These are phyloP conservation scores for Hippocampus guttulatus DNA, from an alignment of 2,113 vertebrate genomes.

Conservation along the genomic window DNA sequence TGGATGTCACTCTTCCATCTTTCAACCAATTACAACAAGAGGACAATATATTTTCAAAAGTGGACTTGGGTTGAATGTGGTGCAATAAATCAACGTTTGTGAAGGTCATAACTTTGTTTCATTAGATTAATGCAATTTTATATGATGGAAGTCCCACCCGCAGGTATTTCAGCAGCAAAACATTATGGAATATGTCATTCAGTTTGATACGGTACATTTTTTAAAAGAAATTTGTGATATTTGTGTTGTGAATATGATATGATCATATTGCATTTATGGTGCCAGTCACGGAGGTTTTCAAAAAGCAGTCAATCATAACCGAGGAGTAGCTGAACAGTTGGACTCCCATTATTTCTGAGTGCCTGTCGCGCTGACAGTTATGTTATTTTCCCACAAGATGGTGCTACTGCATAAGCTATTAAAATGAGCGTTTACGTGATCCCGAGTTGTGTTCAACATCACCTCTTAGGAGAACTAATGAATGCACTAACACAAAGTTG, in stretches of 20 bases:
- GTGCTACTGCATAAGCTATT: conserved; percentile 12
- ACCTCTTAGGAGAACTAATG: neutral
- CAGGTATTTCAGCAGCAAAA: neutral
- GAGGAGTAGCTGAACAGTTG: neutral
- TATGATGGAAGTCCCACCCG: neutral
- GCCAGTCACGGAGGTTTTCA: neutral
- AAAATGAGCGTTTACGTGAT: neutral
- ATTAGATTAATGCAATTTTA: conserved; percentile 7
- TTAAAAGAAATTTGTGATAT: neutral
- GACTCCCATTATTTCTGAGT: neutral
- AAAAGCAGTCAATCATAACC: neutral
- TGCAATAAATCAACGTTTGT: conserved; percentile 1
- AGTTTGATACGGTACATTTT: neutral
- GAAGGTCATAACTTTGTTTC: neutral
- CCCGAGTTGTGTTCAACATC: conserved; percentile 39
- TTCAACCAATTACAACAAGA: conserved; percentile 19
- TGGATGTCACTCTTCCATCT: conserved; percentile 1
- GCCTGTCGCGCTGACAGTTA: neutral
- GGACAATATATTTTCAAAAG: neutral
- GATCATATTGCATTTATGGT: neutral
- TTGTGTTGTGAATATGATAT: neutral
- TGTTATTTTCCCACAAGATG: conserved; percentile 13
- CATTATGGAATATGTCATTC: neutral
- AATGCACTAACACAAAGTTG: neutral
- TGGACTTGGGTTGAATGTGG: neutral